Evolutionary conservation across 2,888 invertebrate species (phyloP).

Genomic region (Lacanobia wlatinum): DNA sequence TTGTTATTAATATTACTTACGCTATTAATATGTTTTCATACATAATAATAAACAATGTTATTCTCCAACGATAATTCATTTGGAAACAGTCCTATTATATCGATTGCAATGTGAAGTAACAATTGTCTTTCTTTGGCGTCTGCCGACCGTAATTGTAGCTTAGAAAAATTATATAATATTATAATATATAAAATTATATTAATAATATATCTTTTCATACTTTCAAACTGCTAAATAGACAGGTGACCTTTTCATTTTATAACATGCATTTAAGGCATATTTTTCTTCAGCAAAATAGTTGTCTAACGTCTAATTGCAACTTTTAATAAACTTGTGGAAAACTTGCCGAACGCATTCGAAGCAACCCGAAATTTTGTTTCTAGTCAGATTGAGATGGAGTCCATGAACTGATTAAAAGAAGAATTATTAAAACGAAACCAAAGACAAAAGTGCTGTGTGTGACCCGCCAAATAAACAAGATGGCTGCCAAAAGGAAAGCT

Average conservation of each 20-base stretch:
- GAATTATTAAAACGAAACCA: slow-evolving; percentile 74
- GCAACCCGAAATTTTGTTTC: slow-evolving; percentile 52
- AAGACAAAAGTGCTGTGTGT: slow-evolving; percentile 85
- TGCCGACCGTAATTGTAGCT: slow-evolving; percentile 48
- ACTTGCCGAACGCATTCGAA: slow-evolving; percentile 47
- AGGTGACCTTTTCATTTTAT: slow-evolving; percentile 15
- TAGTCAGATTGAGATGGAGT: slow-evolving; percentile 78
- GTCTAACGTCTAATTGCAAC: slow-evolving; percentile 35
- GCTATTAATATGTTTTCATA: background rate
- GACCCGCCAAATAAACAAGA: slow-evolving; percentile 82
- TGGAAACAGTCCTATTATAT: slow-evolving; percentile 31
- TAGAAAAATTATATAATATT: slow-evolving; percentile 49
- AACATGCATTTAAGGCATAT: background rate
- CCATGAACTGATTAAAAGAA: slow-evolving; percentile 76
- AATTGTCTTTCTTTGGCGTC: slow-evolving; percentile 37
- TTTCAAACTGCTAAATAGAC: slow-evolving; percentile 28
- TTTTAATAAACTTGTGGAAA: slow-evolving; percentile 10
- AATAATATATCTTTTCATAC: slow-evolving; percentile 36
- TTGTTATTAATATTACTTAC: background rate
- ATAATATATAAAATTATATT: too few species aligned
- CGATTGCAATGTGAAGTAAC: slow-evolving; percentile 46
- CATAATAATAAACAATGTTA: background rate
- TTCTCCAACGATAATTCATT: slow-evolving; percentile 29
- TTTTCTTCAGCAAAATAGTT: background rate
- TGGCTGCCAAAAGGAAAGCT: slow-evolving; percentile 94